phyloP scores from a whole-genome alignment of 2,113 vertebrate species.

The Chauna torquata region DNA sequence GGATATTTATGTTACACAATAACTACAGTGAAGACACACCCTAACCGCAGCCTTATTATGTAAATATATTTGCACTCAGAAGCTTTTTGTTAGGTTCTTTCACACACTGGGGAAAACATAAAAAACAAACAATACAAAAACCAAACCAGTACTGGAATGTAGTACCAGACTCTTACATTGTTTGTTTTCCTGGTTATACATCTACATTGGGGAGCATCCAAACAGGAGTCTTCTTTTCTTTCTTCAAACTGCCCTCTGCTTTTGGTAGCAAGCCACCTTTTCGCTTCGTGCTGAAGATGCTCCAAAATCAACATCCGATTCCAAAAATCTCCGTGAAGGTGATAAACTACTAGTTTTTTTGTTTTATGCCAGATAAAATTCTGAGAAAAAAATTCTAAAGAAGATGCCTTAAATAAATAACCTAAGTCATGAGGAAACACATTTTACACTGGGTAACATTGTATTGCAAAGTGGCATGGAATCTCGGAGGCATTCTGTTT shows the following conservation, averaged over 20 bases:
- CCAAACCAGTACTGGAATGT: conserved; percentile 58
- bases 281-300: conserved; percentile 29
- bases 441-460: conserved; percentile 55
- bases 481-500: neutral
- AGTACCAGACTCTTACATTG: neutral
- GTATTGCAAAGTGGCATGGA: neutral
- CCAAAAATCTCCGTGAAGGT: conserved; percentile 23
- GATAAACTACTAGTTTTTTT: neutral
- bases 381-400: neutral
- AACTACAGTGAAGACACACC: conserved; percentile 73
- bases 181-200: conserved; percentile 3
- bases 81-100: conserved; percentile 51
- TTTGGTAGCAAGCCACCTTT: neutral
- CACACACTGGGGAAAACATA: conserved; percentile 44
- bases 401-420: conserved; percentile 65
- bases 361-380: neutral
- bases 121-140: conserved; percentile 12
- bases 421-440: neutral
- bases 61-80: conserved; percentile 76
- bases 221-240: neutral
- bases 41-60: conserved; percentile 73
- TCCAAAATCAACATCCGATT: conserved; percentile 30
- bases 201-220: neutral
- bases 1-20: conserved; percentile 73
- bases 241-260: neutral